Conservation (phyloP, 2,113 vertebrate species). For the Bos taurus region DNA sequence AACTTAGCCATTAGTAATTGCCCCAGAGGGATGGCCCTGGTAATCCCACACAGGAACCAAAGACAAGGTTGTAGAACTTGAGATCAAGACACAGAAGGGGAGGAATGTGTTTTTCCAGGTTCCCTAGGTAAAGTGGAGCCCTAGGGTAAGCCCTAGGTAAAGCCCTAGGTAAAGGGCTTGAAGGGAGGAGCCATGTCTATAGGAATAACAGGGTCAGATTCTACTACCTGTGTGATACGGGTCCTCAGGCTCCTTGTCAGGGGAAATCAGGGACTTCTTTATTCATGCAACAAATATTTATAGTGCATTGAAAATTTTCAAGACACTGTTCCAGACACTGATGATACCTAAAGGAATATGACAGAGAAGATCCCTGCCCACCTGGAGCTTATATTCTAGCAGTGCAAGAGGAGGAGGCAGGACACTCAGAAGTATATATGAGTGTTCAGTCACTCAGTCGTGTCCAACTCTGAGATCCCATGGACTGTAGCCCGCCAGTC, state of each 20-base stretch:
- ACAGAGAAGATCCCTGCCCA: background rate
- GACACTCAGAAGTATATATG: background rate
- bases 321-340: background rate
- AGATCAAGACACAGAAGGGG: background rate
- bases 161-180: too few species aligned
- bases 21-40: background rate
- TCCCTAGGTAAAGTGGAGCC: background rate
- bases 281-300: background rate
- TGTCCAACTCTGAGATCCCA: background rate
- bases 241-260: background rate
- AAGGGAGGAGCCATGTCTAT: background rate
- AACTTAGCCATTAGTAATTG: background rate
- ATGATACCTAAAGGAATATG: background rate
- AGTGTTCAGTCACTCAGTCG: background rate
- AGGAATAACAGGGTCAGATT: background rate
- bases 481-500: background rate
- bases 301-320: background rate
- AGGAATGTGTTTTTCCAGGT: background rate
- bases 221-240: background rate
- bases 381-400: background rate
- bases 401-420: rapidly evolving
- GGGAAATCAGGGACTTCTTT: background rate
- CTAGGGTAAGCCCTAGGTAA: too few species aligned
- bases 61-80: background rate
- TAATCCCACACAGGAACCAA: background rate